These are phyloP conservation scores for Heliconius himera DNA, from an alignment of 1,140 invertebrate species.

Conservation along the genomic window DNA sequence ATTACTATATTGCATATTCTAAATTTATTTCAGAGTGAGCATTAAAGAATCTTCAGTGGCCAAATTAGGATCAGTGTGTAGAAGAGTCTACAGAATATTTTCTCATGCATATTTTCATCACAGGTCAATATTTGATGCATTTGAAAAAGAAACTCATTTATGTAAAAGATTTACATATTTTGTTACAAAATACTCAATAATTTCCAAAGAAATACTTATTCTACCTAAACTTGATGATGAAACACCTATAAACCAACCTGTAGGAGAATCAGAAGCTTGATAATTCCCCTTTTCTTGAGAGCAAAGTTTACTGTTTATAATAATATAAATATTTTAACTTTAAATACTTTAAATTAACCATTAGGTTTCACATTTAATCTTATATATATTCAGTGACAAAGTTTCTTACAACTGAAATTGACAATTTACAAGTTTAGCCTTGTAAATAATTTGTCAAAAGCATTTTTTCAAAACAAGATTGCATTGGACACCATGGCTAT, in stretches of 20 bases:
- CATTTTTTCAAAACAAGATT: neutral
- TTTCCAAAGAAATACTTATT: conserved; percentile 99
- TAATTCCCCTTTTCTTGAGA: neutral
- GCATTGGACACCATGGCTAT: neutral
- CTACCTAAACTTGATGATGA: conserved; percentile 95
- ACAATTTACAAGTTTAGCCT: neutral
- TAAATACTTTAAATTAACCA: neutral
- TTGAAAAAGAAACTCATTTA: conserved; percentile 97
- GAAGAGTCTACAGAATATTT: conserved; percentile 99
- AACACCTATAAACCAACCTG: conserved; percentile 71
- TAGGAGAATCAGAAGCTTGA: conserved; percentile 88
- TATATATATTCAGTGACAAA: neutral
- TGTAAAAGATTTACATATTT: conserved; percentile 98
- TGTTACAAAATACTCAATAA: conserved; percentile 99
- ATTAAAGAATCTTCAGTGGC: conserved; percentile 99
- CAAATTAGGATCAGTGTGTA: conserved; percentile 98
- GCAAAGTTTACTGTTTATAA: neutral
- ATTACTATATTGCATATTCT: neutral
- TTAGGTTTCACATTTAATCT: neutral
- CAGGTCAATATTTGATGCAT: conserved; percentile 97
- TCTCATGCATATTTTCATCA: conserved; percentile 99
- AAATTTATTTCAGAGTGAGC: conserved; percentile 90
- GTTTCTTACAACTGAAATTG: neutral
- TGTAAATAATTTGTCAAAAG: neutral
- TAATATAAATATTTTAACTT: neutral